Conservation (phyloP, 2,888 invertebrate species). For the Torymus auratus region DNA sequence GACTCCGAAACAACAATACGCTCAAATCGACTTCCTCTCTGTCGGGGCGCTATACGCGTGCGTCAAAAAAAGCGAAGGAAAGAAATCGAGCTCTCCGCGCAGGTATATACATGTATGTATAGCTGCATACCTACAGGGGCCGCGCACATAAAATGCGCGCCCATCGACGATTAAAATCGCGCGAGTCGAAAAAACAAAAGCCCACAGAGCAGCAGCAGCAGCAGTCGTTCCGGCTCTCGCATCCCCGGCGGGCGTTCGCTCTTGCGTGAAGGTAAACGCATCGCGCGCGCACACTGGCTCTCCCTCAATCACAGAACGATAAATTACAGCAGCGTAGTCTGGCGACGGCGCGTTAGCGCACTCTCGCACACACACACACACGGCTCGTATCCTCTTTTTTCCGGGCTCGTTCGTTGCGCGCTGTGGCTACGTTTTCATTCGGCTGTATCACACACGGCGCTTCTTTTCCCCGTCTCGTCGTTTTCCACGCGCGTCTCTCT, state of each 20-base stretch:
- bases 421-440: conserved; percentile 27
- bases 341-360: conserved; percentile 34
- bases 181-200: conserved; percentile 8
- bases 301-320: conserved; percentile 53
- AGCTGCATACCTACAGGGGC: background rate
- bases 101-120: background rate
- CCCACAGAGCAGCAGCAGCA: background rate
- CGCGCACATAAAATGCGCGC: background rate
- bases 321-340: conserved; percentile 52
- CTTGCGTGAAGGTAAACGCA: conserved; percentile 51
- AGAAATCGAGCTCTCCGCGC: background rate
- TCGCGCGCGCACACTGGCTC: conserved; percentile 15
- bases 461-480: too few relatives aligned
- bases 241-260: conserved; percentile 24
- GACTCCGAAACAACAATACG: conserved; percentile 47
- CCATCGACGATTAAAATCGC: conserved; percentile 45
- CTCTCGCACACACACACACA: background rate
- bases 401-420: background rate
- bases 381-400: background rate
- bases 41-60: too few relatives aligned
- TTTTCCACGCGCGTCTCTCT: conserved; percentile 10
- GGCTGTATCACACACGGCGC: background rate
- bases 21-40: conserved; percentile 31
- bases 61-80: background rate
- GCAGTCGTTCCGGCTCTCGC: conserved; percentile 1